Evolutionary conservation across 2,888 invertebrate species (phyloP), one percentile per base, ranked within the genome.

Genomic region (Dyspetes luteomarginatus): DNA sequence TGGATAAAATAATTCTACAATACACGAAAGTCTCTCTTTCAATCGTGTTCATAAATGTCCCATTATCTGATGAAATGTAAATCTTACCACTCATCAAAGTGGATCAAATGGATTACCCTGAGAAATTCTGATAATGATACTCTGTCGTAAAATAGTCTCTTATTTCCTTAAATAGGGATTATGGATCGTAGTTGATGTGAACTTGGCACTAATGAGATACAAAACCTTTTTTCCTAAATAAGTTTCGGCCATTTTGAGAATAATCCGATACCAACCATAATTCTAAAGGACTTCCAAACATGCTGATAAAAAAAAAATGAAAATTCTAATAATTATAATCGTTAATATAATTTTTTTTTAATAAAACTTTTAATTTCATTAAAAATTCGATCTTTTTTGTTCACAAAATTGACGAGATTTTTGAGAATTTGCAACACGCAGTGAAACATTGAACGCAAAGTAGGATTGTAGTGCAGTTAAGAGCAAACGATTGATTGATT

Each of bases 71-170:
- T 19, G 5, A 67, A 52, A 52, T 36, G 30, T 30, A 52, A 36
- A 67, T 67, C 30, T 19, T 50, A 1, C 30, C 1, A 9, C 15
- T 30, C 50, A 65, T 50, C 50, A 30, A 48, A 65, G 26, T 50
- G 65, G 50, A 65, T 65, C 28, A 65, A 26, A 17, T 9, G 65
- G 65, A 50, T 65, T 48, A 30, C 50, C 30, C 48, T 50, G 22
- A 19, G 30, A 28, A 48, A 65, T 50, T 48, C 30, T 12, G 30
- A 50, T 30, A 64, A 48, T 64, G 5, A 64, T 24, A 28, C 28
- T n/a, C n/a, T n/a, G n/a, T 56, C 17, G 56, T 28, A 15, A 1
- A 50, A 50, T 62, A 24, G 26, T n/a, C 50, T 17, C 28, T 15
- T n/a, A 50, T 26, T 48, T 45, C 24, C 45, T n/a, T 65, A 22